A percentile compares a stretch with the other conserved stretches of the same genome.
phyloP scores from a whole-genome alignment of 2,113 vertebrate species.

The Lutjanus erythropterus region DNA sequence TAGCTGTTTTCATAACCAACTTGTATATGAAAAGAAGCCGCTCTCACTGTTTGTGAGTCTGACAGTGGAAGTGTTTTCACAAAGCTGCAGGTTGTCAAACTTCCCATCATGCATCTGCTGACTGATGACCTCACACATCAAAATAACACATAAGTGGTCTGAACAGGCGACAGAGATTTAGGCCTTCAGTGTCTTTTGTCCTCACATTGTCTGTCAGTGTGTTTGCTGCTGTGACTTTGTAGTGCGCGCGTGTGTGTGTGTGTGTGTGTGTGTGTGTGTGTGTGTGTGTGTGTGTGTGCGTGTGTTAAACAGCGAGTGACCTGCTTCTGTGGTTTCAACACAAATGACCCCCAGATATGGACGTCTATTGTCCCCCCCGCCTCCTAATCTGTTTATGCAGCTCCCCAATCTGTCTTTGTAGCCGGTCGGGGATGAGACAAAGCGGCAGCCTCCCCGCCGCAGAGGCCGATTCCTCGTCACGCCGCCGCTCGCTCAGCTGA shows the following conservation, averaged over 20 bases:
- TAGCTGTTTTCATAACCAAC: not conserved
- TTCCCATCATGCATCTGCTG: not conserved
- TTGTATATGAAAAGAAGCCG: not conserved
- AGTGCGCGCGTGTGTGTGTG: conserved; percentile 18
- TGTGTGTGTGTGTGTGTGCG: conserved; percentile 33
- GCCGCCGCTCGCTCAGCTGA: conserved; percentile 90
- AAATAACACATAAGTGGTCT: not conserved
- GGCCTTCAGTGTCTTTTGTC: conserved; percentile 48
- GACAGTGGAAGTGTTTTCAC: not conserved
- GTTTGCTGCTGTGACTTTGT: conserved; percentile 36
- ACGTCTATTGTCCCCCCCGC: conserved; percentile 89
- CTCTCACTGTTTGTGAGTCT: not conserved
- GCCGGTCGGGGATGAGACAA: conserved; percentile 88
- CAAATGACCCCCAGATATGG: conserved; percentile 83
- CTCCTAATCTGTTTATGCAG: conserved; percentile 97
- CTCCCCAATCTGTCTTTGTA: conserved; percentile 93
- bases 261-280: conserved; percentile 18
- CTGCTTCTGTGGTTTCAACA: conserved; percentile 78
- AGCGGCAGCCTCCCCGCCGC: conserved; percentile 87
- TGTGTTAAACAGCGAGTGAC: conserved; percentile 73
- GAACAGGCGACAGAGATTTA: conserved; percentile 4
- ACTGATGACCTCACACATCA: conserved; percentile 9
- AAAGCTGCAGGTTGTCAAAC: not conserved
- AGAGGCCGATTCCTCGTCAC: conserved; percentile 82
- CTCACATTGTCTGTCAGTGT: conserved; percentile 28